Conservation (phyloP, 2,113 vertebrate species). For the Turdus rufiventris region DNA sequence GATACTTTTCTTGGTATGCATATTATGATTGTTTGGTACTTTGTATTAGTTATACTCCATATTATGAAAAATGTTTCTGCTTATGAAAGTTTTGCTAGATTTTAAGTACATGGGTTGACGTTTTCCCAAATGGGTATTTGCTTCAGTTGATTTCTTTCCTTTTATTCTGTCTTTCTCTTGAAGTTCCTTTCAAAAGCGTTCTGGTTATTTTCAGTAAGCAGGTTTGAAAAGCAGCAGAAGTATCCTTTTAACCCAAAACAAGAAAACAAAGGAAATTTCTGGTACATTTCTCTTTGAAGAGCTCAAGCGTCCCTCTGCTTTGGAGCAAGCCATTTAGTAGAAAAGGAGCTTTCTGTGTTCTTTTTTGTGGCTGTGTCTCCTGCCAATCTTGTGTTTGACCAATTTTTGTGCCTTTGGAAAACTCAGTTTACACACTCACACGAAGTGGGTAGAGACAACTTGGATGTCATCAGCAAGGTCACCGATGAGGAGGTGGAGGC, state of each 20-base stretch:
- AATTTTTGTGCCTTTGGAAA: background rate
- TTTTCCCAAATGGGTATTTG: background rate
- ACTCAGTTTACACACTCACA: background rate
- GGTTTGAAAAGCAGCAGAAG: conserved; percentile 15
- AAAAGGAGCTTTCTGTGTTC: background rate
- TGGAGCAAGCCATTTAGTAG: background rate
- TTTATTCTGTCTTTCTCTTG: background rate
- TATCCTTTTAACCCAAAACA: background rate
- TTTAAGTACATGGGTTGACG: background rate
- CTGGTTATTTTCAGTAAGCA: conserved; percentile 10
- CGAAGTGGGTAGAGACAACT: accelerated
- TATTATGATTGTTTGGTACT: background rate
- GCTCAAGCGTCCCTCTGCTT: background rate
- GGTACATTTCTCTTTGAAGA: conserved; percentile 33
- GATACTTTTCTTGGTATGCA: background rate
- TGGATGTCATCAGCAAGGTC: background rate
- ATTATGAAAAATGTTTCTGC: background rate
- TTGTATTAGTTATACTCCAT: background rate
- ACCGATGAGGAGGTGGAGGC: accelerated
- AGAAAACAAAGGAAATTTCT: conserved; percentile 36
- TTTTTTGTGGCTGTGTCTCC: background rate
- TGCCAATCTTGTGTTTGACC: background rate
- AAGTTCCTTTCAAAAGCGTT: background rate
- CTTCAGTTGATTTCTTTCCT: background rate
- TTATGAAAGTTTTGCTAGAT: background rate